Base-by-base conservation (phyloP, 2,888 invertebrate species). In the Brachypalpus laphriformis region DNA sequence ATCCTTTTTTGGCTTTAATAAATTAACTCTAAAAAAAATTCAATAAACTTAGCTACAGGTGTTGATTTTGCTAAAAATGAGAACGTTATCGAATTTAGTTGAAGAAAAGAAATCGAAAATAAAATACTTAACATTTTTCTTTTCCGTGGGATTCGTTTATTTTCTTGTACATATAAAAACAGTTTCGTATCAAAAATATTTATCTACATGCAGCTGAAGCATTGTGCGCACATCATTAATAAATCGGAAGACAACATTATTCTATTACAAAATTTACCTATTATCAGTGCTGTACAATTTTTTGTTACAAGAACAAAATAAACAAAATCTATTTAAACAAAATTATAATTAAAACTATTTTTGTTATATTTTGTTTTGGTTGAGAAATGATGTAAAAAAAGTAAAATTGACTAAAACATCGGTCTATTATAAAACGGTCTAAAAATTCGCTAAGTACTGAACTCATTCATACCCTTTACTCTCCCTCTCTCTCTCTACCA, bases 401-500 rank as follows among this genome's bases (percentile, higher is more conserved):
- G 28, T 74, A 75, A 56, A 78, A 57, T 31, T 54, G 51, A 40
- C 68, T 81, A 49, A 42, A 49, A 51, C 40, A 77, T 34, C 40
- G 31, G 20, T 47, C 34, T 20, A 31, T 3, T 20, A 65, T 18
- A 37, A 20, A 57, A 75, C 34, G 77, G 45, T 49, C 22, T 20
- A 47, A 54, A 54, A 65, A 61, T 70, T 68, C 11, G 57, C 72
- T 82, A 77, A 61, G 51, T 68, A 61, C 47, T 47, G 40, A n/a
- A 16, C 42, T 11, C 76, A 22, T 14, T 63, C 61, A 16, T 25
- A n/a, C n/a, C n/a, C n/a, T n/a, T n/a, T n/a, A n/a, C n/a, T n/a
- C n/a, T n/a, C n/a, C n/a, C n/a, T n/a, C n/a, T n/a, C n/a, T n/a
- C 2, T 14, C 6, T 3, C 5, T 42, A 90, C 92, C 92, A 92